A percentile compares a stretch with the other conserved stretches of the same genome.
phyloP scores from a whole-genome alignment of 2,888 invertebrate species.

The Conops quadrifasciatus region DNA sequence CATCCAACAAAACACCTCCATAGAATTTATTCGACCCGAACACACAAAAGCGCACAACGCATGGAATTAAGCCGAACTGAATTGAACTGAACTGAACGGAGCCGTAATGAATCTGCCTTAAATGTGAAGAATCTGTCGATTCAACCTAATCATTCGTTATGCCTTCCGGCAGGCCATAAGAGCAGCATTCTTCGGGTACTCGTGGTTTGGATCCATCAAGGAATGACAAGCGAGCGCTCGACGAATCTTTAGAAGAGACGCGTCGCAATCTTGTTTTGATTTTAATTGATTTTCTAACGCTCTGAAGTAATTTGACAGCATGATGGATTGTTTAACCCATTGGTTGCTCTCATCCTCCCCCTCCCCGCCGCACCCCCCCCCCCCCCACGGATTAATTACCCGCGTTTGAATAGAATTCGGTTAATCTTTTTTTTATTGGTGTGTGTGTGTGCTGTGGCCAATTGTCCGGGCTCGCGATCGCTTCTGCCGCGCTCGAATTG shows the following conservation, averaged over 20 bases:
- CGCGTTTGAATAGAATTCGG: constrained; percentile 15
- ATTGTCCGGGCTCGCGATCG: too few relatives aligned
- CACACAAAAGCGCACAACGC: too few relatives aligned
- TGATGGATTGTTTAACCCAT: constrained; percentile 34
- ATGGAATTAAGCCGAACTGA: too few relatives aligned
- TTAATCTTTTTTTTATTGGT: constrained; percentile 7
- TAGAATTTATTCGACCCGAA: too few relatives aligned
- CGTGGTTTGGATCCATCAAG: constrained; percentile 14
- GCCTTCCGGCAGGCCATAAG: background rate
- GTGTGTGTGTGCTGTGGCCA: too few relatives aligned
- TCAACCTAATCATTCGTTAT: constrained; percentile 21
- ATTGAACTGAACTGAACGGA: background rate
- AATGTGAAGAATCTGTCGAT: constrained; percentile 13
- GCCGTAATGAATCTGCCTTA: constrained; percentile 14
- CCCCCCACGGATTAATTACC: background rate
- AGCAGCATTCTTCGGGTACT: background rate
- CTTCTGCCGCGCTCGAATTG: background rate
- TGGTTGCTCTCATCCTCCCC: background rate
- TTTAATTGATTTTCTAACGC: constrained; percentile 32
- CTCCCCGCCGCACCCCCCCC: background rate
- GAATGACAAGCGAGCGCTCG: constrained; percentile 11
- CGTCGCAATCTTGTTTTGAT: constrained; percentile 15
- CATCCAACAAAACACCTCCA: too few relatives aligned
- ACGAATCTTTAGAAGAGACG: background rate
- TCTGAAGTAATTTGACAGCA: constrained; percentile 18